Evolutionary conservation across 2,888 invertebrate genomes (phyloP), one percentile per base, ranked within the genome.

Genomic region (Yponomeuta evonymella): DNA sequence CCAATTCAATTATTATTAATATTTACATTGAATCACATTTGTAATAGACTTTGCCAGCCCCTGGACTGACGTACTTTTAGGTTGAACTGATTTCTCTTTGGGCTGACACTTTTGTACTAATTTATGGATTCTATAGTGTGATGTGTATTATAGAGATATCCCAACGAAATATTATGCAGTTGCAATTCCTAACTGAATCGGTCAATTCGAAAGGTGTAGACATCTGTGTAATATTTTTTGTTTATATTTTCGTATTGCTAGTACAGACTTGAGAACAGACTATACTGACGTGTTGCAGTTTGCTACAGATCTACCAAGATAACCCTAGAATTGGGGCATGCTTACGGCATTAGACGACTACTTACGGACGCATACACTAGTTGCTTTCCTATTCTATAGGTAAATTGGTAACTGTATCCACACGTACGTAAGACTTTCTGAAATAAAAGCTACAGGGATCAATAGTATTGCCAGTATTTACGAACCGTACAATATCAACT

Each of bases 11-110:
- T 58, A 12, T 58, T 58, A 5, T 15, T 64, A 48, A 70, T 64
- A 11, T 64, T 51, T 63, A 48, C 30, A 69, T 29, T 62, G n/a
- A 12, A 62, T 62, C 69, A 69, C 69, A 62, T 62, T n/a, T 62
- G 12, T 62, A 51, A 69, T 58, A 69, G 36, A 77, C 75, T 80
- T 78, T 81, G 77, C 81, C 84, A 82, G 86, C 87, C 87, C 89
- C 84, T 86, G 87, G 89, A 89, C 89, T 89, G 89, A 89, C 88
- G 78, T 88, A 87, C 88, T 85, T 70, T 62, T 51, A 36, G 58
- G 58, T 69, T 33, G 15, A 51, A 69, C 69, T 48, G 48, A 68
- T 29, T 68, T 66, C 66, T 30, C 30, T 68, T 68, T 43, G 68
- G 68, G 48, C n/a, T 68, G 68, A 68, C n/a, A 36, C 12, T 29